phyloP scores from a whole-genome alignment of 2,888 invertebrate genomes.

The Dynastes hyllus region DNA sequence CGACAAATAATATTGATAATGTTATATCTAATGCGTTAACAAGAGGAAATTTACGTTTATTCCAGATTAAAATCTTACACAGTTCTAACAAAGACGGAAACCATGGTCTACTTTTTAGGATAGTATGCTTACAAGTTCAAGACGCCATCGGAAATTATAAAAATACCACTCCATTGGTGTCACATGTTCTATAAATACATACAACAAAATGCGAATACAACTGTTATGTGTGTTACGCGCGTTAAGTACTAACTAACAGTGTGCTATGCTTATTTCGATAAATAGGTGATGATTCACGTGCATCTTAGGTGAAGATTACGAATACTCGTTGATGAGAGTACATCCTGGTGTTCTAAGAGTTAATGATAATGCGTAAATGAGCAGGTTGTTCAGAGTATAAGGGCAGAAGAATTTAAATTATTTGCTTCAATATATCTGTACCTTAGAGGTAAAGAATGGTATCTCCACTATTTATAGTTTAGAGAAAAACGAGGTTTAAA shows the following conservation, averaged over 20 bases:
- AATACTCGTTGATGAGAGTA: not conserved
- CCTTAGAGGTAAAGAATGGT: too few relatives aligned
- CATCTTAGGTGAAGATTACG: not conserved
- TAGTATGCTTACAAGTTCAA: not conserved
- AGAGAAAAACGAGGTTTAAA: too few relatives aligned
- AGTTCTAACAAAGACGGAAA: too few relatives aligned
- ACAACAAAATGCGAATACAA: conserved; percentile 2
- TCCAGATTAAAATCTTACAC: too few relatives aligned
- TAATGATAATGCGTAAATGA: too few relatives aligned
- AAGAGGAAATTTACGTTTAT: too few relatives aligned
- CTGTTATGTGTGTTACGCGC: not conserved
- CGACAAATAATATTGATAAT: not conserved
- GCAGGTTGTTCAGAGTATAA: too few relatives aligned
- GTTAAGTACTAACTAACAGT: not conserved
- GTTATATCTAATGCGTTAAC: too few relatives aligned
- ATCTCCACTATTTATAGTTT: too few relatives aligned
- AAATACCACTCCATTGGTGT: conserved; percentile 41
- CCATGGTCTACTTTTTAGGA: not conserved
- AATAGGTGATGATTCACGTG: not conserved
- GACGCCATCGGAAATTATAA: conserved; percentile 46
- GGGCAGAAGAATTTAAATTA: too few relatives aligned
- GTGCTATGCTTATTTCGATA: not conserved
- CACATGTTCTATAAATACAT: conserved; percentile 42
- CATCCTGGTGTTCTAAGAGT: too few relatives aligned
- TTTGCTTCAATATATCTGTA: too few relatives aligned